Conservation (phyloP, 2,797 vertebrate genomes). For the Champsocephalus esox region DNA sequence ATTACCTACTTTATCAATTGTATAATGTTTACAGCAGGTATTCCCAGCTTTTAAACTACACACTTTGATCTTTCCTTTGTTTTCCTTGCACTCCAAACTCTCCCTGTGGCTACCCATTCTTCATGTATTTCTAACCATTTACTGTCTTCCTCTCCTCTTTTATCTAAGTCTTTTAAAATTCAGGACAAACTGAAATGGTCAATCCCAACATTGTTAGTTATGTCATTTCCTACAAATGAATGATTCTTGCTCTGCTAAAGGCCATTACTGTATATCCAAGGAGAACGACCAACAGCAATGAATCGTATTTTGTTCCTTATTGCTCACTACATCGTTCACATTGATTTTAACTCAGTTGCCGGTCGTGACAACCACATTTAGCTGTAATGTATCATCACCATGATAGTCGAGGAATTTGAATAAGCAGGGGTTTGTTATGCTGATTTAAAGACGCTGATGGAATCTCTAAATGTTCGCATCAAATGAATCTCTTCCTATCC, state of each 20-base stretch:
- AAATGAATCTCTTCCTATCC: neutral
- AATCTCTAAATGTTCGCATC: slow-evolving; percentile 24
- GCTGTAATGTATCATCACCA: slow-evolving; percentile 25
- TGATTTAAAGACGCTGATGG: slow-evolving; percentile 46
- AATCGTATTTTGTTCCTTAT: slow-evolving; percentile 49
- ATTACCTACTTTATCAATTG: slow-evolving; percentile 20
- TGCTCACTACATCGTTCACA: slow-evolving; percentile 52
- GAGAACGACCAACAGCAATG: slow-evolving; percentile 35
- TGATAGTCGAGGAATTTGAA: slow-evolving; percentile 42
- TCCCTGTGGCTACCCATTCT: slow-evolving; percentile 22
- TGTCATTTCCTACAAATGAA: slow-evolving; percentile 49
- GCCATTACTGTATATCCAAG: slow-evolving; percentile 37
- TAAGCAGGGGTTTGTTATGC: slow-evolving; percentile 40
- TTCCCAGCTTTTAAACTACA: slow-evolving; percentile 21
- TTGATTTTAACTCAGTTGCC: slow-evolving; percentile 42
- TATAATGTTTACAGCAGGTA: slow-evolving; percentile 8
- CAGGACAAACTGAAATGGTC: slow-evolving; percentile 30
- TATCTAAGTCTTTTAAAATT: slow-evolving; percentile 37
- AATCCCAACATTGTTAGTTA: slow-evolving; percentile 21
- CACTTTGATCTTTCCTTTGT: neutral
- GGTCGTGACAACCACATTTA: slow-evolving; percentile 33
- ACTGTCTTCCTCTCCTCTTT: neutral
- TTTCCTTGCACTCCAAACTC: slow-evolving; percentile 20
- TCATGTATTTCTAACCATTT: neutral
- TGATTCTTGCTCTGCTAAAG: slow-evolving; percentile 40